phyloP scores from a whole-genome alignment of 2,888 invertebrate species.

The Lithodes maja region DNA sequence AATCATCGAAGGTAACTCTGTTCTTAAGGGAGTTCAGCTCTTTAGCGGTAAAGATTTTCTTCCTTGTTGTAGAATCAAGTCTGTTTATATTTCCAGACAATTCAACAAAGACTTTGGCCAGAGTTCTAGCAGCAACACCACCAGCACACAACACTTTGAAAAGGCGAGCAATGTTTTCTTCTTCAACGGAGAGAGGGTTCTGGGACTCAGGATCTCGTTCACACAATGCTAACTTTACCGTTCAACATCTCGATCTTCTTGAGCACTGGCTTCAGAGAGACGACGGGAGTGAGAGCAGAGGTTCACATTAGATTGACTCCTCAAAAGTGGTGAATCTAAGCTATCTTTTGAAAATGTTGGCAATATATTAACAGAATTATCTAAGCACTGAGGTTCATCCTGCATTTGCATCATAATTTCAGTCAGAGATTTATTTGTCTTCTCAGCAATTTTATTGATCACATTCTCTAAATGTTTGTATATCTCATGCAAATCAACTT shows the following conservation, averaged over 20 bases:
- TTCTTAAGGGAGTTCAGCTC: not conserved
- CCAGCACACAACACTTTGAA: slow-evolving; percentile 23
- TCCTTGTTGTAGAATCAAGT: not conserved
- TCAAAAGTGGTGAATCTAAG: too few relatives aligned
- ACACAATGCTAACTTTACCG: not conserved
- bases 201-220: too few relatives aligned
- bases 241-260: too few relatives aligned
- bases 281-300: too few relatives aligned
- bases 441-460: not conserved
- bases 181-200: not conserved
- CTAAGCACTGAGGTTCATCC: not conserved
- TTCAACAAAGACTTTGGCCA: not conserved
- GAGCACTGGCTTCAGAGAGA: too few relatives aligned
- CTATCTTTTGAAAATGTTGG: too few relatives aligned
- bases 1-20: not conserved
- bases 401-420: slow-evolving; percentile 7
- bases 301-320: too few relatives aligned
- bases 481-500: not conserved
- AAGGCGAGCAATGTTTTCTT: slow-evolving; percentile 7
- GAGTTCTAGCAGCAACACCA: not conserved
- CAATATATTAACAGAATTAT: not conserved
- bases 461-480: not conserved
- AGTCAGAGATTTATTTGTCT: not conserved
- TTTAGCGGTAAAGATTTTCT: not conserved
- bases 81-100: not conserved